Conservation (phyloP, 1,140 invertebrate species). For the Cepaea nemoralis region DNA sequence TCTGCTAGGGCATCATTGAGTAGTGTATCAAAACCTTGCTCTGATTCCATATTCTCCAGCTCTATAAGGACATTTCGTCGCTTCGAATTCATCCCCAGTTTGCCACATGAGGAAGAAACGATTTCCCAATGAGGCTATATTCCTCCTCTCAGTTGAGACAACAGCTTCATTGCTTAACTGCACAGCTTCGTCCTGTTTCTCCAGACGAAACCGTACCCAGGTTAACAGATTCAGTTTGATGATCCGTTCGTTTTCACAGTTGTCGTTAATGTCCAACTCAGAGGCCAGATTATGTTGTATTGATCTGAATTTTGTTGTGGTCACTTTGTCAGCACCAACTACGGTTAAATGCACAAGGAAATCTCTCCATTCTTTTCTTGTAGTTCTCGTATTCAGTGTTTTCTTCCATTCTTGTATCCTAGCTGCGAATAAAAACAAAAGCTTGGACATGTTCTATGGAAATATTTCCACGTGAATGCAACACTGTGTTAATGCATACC, state of each 20-base stretch:
- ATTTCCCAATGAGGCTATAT: conserved; percentile 1
- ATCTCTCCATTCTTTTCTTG: background rate
- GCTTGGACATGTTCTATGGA: too few relatives aligned
- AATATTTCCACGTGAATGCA: too few relatives aligned
- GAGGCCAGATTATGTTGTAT: background rate
- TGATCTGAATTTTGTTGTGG: background rate
- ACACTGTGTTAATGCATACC: too few relatives aligned
- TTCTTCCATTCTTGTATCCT: too few relatives aligned
- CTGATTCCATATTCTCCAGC: background rate
- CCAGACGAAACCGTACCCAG: background rate
- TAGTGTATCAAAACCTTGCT: background rate
- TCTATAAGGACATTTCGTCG: background rate
- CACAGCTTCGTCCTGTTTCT: background rate
- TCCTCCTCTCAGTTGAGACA: background rate
- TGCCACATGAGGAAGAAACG: background rate
- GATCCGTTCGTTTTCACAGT: background rate
- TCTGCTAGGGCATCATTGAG: background rate
- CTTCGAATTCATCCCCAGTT: background rate
- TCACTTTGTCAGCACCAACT: background rate
- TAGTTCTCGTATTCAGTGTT: too few relatives aligned
- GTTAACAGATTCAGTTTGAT: background rate
- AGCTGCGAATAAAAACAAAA: too few relatives aligned
- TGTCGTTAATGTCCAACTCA: background rate
- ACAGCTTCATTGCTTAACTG: background rate
- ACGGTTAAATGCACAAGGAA: conserved; percentile 11